These are phyloP conservation scores for Aphidius ervi DNA, from an alignment of 1,140 invertebrate species.

Conservation along the genomic window DNA sequence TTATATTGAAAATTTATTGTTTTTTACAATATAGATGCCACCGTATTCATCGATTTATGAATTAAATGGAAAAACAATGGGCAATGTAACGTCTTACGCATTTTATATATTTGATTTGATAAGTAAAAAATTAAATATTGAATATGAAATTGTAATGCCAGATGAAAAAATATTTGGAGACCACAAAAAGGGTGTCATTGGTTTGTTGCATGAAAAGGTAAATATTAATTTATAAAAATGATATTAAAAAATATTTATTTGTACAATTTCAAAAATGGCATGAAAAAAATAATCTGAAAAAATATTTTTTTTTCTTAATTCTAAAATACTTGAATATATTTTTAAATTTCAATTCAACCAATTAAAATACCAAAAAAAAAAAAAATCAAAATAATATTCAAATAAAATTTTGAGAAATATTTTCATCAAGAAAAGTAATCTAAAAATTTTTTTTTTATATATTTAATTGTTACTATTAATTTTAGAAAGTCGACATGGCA, in stretches of 20 bases:
- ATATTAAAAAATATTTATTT: background rate
- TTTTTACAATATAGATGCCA: too few relatives aligned
- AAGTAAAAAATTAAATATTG: background rate
- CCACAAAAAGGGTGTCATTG: background rate
- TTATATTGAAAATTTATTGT: too few relatives aligned
- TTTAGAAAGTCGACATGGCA: too few relatives aligned
- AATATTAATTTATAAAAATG: background rate
- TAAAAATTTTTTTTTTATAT: too few relatives aligned
- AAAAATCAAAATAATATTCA: background rate
- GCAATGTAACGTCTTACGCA: background rate
- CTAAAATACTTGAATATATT: background rate
- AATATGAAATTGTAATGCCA: background rate
- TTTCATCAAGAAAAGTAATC: background rate
- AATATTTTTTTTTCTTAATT: background rate
- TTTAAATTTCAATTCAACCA: background rate
- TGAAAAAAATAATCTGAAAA: background rate
- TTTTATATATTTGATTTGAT: conserved; percentile 1
- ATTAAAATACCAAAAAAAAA: background rate
- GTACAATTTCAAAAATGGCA: background rate
- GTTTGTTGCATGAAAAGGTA: background rate
- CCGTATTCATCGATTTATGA: too few relatives aligned
- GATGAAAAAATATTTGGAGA: background rate
- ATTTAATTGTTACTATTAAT: too few relatives aligned
- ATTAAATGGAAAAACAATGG: too few relatives aligned
- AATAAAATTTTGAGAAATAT: background rate